phyloP scores from a whole-genome alignment of 2,888 invertebrate genomes.

The Erpobdella octoculata region DNA sequence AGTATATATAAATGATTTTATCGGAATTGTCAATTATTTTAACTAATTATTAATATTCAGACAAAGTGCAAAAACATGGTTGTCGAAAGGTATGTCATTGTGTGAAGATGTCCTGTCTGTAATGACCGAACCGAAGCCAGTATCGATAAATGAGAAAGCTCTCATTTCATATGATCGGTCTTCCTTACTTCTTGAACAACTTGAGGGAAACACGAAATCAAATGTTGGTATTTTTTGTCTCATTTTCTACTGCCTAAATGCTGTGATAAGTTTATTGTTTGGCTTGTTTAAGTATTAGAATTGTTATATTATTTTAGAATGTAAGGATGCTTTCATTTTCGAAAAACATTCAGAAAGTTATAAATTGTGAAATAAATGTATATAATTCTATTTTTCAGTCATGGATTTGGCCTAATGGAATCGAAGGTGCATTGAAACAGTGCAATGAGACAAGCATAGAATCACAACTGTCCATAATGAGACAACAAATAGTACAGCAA shows the following conservation, averaged over 20 bases:
- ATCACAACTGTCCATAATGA: constrained; percentile 28
- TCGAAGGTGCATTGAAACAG: constrained; percentile 28
- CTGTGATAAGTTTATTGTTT: no score
- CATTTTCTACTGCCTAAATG: constrained; percentile 30
- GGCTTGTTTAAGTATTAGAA: no score
- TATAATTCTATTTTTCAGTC: no score
- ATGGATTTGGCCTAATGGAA: constrained; percentile 40
- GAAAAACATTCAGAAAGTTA: no score
- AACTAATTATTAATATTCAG: neutral
- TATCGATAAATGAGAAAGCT: constrained; percentile 13
- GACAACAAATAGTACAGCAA: constrained; percentile 41
- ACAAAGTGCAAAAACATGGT: neutral
- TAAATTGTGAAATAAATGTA: no score
- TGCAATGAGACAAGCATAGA: neutral
- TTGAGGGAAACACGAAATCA: constrained; percentile 11
- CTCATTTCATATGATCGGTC: constrained; percentile 8
- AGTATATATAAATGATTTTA: no score
- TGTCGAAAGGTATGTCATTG: constrained; percentile 10
- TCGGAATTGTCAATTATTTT: no score
- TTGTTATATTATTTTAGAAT: no score
- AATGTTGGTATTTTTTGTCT: constrained; percentile 6
- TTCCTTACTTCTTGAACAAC: constrained; percentile 15
- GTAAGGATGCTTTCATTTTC: no score
- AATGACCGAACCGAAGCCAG: constrained; percentile 19
- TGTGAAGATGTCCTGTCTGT: constrained; percentile 25